Base-by-base conservation (phyloP, 1,140 invertebrate genomes). In the Pristionchus pacificus region DNA sequence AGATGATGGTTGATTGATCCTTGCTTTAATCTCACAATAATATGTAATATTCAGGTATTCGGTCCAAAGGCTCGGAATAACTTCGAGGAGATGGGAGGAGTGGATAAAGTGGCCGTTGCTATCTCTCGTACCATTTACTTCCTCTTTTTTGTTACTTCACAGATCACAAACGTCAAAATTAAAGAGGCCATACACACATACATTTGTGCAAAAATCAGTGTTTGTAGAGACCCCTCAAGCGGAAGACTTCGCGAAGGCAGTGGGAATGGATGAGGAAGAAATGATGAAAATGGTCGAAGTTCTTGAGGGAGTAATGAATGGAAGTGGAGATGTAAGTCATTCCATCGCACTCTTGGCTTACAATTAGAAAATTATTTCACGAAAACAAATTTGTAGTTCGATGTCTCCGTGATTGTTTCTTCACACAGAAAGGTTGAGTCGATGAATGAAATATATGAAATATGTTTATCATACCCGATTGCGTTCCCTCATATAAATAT, bases 261-360 rank as follows among this genome's bases (percentile, higher is more conserved):
- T 93, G 24, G 91, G 93, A 80, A 85, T 94, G 82, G 91, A 92
- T 89, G 87, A 91, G 72, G 90, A 91, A 1, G 93, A 95, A 84
- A 85, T 94, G 78, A 92, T 94, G 81, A 92, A 95, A 83, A 87
- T 97, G 73, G 90, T 93, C 80, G 92, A 91, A 1, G 92, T 95
- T 13, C 94, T 96, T 85, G 92, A 95, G 89, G 93, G 93, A 0
- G 93, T 96, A n/a, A 92, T 95, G 82, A 94, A 93, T 80, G 93
- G 93, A 2, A 92, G 95, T 84, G 87, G 94, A 24, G 92, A 92
- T 68, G 93, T 93, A 90, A 6, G 38, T 49, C 6, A 10, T 49
- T 49, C 38, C 38, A 10, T 49, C 38, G n/a, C n/a, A n/a, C n/a
- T n/a, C n/a, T n/a, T 49, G 6, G 6, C 38, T 10, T 49, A 10